A percentile compares a stretch with the other conserved stretches of the same genome.
These are phyloP conservation scores for Teleogryllus occipitalis DNA, from an alignment of 1,140 invertebrate species.

Conservation along the genomic window DNA sequence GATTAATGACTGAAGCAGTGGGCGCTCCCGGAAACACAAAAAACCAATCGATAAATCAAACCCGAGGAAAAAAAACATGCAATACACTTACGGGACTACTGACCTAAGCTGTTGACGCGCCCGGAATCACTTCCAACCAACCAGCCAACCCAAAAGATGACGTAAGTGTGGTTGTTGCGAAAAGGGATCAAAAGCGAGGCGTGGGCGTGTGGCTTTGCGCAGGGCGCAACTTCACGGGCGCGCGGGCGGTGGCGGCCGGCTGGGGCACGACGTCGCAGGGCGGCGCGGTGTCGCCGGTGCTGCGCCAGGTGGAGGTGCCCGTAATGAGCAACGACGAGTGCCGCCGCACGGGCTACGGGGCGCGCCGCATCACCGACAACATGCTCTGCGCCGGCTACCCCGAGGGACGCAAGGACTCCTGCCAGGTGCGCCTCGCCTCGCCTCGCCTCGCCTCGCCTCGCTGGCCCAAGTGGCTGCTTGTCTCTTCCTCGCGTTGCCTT, in stretches of 20 bases:
- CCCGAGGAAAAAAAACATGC: too few species aligned
- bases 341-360: slow-evolving; percentile 42
- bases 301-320: slow-evolving; percentile 49
- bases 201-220: background rate
- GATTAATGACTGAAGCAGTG: too few species aligned
- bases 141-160: too few species aligned
- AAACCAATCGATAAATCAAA: too few species aligned
- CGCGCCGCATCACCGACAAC: slow-evolving; percentile 52
- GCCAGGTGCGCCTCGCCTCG: slow-evolving; percentile 46
- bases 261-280: slow-evolving; percentile 64
- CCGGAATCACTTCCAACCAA: too few species aligned
- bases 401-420: slow-evolving; percentile 62
- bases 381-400: slow-evolving; percentile 71
- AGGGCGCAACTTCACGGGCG: slow-evolving; percentile 44
- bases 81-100: too few species aligned
- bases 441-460: too few species aligned
- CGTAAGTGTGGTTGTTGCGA: background rate
- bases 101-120: too few species aligned
- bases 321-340: slow-evolving; percentile 50
- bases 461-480: too few species aligned
- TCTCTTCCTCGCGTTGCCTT: too few species aligned
- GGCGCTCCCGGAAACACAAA: too few species aligned
- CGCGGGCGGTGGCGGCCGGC: slow-evolving; percentile 59
- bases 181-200: background rate
- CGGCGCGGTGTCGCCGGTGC: slow-evolving; percentile 47